These are phyloP conservation scores for Steatocranus sp. DNA, from an alignment of 2,797 vertebrate genomes.

Conservation along the genomic window DNA sequence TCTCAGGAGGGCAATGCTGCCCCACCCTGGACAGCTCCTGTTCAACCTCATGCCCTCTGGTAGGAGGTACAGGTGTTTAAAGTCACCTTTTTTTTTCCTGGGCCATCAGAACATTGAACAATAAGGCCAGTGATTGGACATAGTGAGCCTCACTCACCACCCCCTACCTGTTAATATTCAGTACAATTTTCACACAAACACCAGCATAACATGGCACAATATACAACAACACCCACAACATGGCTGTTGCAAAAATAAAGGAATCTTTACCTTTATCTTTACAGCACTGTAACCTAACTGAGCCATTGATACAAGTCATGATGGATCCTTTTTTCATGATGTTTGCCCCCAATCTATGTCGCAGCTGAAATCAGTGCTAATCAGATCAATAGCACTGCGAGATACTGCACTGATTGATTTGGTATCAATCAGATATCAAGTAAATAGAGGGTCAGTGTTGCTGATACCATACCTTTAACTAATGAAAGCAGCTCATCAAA, in stretches of 20 bases:
- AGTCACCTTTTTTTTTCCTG: not conserved
- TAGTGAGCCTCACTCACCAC: not conserved
- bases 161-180: not conserved
- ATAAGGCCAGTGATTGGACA: not conserved
- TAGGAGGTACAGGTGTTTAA: not conserved
- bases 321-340: not conserved
- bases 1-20: not conserved
- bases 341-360: not conserved
- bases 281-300: not conserved
- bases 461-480: accelerated
- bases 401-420: not conserved
- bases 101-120: not conserved
- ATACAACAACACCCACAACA: not conserved
- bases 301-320: not conserved
- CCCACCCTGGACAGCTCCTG: not conserved
- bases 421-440: not conserved
- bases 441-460: not conserved
- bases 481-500: not conserved
- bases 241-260: not conserved
- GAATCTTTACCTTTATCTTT: not conserved
- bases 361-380: not conserved
- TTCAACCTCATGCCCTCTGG: not conserved
- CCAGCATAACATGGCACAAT: not conserved
- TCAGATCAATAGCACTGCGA: not conserved
- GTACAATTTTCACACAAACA: not conserved